Conservation (phyloP, 2,888 invertebrate species). For the Cheilosia pagana region DNA sequence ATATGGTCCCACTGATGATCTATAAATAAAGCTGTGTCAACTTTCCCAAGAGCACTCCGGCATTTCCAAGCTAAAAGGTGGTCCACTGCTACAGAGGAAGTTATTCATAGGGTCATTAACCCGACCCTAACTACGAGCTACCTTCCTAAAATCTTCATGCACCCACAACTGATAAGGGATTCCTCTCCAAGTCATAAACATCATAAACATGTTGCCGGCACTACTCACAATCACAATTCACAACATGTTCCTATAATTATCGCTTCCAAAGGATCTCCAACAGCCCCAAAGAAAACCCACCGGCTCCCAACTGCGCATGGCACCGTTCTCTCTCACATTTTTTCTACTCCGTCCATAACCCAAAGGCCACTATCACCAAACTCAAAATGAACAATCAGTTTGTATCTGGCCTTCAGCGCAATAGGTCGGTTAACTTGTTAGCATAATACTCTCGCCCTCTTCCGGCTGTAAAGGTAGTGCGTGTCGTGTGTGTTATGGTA, state of each 20-base stretch:
- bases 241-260: slow-evolving; percentile 19
- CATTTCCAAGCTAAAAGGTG: too few species aligned
- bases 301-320: slow-evolving; percentile 57
- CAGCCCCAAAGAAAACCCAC: background rate
- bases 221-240: too few species aligned
- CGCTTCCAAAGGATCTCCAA: background rate
- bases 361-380: slow-evolving; percentile 51
- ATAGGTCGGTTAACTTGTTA: slow-evolving; percentile 41
- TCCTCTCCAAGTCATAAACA: background rate
- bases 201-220: slow-evolving; percentile 17
- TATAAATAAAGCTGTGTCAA: too few species aligned
- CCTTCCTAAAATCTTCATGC: too few species aligned
- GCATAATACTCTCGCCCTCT: background rate
- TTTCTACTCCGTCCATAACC: background rate
- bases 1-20: too few species aligned
- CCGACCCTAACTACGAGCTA: too few species aligned
- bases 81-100: too few species aligned
- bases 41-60: too few species aligned
- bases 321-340: background rate
- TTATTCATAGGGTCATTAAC: too few species aligned
- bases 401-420: slow-evolving; percentile 56
- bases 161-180: too few species aligned
- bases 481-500: slow-evolving; percentile 16
- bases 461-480: slow-evolving; percentile 1
- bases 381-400: slow-evolving; percentile 50